These are phyloP conservation scores for Apus apus DNA, from an alignment of 2,113 vertebrate genomes.

Conservation along the genomic window DNA sequence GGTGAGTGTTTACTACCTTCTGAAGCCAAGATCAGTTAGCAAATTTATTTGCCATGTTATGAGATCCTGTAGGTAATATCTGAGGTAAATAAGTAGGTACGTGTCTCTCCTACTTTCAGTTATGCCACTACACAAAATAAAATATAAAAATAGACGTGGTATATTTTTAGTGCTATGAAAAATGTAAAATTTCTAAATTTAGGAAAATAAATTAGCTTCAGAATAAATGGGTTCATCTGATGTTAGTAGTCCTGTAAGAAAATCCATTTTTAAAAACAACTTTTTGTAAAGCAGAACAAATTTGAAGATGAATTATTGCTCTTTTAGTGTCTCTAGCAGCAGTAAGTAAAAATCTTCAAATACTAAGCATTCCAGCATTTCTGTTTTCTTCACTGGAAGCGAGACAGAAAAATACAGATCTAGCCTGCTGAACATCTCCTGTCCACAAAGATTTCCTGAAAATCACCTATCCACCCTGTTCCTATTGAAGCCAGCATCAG, in stretches of 20 bases:
- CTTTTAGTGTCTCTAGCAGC: background rate
- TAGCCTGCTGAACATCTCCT: background rate
- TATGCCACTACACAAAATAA: background rate
- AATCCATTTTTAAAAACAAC: background rate
- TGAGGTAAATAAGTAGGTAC: accelerated
- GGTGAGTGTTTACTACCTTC: background rate
- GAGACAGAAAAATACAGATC: background rate
- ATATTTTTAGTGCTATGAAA: background rate
- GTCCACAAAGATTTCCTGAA: background rate
- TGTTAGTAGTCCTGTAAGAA: background rate
- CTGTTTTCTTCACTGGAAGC: background rate
- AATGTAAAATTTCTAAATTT: background rate
- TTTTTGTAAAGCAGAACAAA: background rate
- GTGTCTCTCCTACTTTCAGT: background rate
- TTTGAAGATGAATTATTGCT: background rate
- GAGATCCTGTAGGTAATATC: background rate
- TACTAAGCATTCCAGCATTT: background rate
- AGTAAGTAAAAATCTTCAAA: background rate
- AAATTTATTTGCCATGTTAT: background rate
- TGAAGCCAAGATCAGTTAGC: background rate
- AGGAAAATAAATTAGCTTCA: background rate
- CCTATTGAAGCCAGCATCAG: background rate
- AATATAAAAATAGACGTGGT: background rate
- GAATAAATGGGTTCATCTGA: background rate
- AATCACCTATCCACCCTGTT: background rate